Evolutionary conservation across 2,888 invertebrate species (phyloP).

Genomic region (Epicampocera succincta): DNA sequence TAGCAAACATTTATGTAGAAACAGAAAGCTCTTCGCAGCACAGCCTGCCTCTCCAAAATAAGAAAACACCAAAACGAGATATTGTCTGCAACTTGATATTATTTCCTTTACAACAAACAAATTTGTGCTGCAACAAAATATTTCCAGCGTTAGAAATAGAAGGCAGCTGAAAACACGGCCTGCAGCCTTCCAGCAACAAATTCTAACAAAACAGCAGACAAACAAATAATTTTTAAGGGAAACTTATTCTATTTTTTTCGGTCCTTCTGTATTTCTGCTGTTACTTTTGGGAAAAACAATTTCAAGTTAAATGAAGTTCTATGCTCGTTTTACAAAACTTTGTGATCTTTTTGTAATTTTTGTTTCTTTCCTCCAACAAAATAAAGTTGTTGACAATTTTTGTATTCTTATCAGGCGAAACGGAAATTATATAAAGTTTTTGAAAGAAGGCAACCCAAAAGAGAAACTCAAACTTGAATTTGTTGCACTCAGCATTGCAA

Average conservation of each 20-base stretch:
- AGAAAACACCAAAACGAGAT: not conserved
- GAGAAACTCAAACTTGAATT: not conserved
- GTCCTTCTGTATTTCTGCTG: not conserved
- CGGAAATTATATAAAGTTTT: constrained; percentile 65
- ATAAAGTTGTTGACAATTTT: constrained; percentile 55
- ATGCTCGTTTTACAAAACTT: constrained; percentile 32
- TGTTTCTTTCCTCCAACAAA: constrained; percentile 8
- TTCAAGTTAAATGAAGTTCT: constrained; percentile 37
- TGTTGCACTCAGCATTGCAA: not conserved
- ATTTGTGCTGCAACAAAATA: constrained; percentile 8
- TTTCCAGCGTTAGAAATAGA: not conserved
- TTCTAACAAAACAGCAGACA: constrained; percentile 30
- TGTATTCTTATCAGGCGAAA: constrained; percentile 54
- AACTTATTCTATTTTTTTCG: constrained; percentile 39
- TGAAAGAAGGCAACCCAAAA: constrained; percentile 30
- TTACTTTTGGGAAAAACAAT: constrained; percentile 28
- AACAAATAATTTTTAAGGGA: constrained; percentile 43
- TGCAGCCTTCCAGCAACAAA: constrained; percentile 28
- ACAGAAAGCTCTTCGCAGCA: constrained; percentile 19
- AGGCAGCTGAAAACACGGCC: constrained; percentile 16
- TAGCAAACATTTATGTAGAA: constrained; percentile 35
- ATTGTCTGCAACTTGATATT: constrained; percentile 52
- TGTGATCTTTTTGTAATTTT: not conserved
- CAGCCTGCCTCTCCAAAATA: constrained; percentile 23
- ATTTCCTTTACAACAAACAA: constrained; percentile 29